Evolutionary conservation across 1,140 invertebrate species (phyloP), one percentile per base, ranked within the genome.

Genomic region (Drosophila kikkawai): DNA sequence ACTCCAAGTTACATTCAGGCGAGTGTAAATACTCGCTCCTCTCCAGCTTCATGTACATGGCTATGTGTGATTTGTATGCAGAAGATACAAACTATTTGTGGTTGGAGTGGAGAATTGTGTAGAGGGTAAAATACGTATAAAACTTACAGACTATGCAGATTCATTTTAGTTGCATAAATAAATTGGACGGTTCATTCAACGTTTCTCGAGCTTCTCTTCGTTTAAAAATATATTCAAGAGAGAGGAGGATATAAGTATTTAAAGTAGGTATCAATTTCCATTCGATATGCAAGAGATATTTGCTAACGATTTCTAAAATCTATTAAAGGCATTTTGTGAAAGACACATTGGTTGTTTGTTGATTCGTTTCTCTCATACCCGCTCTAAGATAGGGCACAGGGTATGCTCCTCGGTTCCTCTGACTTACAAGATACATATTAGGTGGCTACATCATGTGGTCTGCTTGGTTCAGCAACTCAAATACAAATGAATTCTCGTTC

Each of bases 261-360:
- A 59, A 71, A 58, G 22, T 36, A 70, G 42, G 32, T 56, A 13
- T 71, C 70, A 37, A 41, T 70, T 77, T 73, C 3, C 42, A 58
- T 79, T 79, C 47, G 58, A 79, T 63, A 77, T 77, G 56, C 60
- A 58, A 48, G 53, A 71, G 37, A 48, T 44, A 75, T 77, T 82
- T 56, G 48, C 65, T 88, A 84, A 79, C 50, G 85, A 90, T 90
- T 90, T 90, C 85, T 90, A 90, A 90, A 90, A 90, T 90, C 85
- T 90, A 90, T 61, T 87, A 88, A 87, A 90, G 85, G 85, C 85
- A 90, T 82, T 84, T 90, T 90, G 81, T 90, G 85, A 85, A 90
- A 90, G 81, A 90, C 81, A 90, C 86, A 75, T 86, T 67, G 50
- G 22, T 75, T 76, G 32, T 63, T 76, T 44, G 36, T 66, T 34